phyloP scores from a whole-genome alignment of 92 coral and sea anemone species.

The Micromussa lordhowensis region DNA sequence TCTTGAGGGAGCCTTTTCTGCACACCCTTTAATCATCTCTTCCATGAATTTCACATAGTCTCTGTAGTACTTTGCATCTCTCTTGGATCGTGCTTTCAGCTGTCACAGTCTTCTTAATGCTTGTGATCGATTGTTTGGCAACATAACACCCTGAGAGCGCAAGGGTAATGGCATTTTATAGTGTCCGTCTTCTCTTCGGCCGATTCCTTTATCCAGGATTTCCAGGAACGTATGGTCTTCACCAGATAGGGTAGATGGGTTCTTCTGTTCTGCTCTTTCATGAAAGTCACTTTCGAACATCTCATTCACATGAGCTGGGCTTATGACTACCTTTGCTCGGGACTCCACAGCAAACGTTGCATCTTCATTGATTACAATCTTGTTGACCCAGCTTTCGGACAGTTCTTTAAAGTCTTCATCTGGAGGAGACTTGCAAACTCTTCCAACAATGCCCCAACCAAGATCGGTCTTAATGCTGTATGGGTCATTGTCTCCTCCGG shows the following conservation, averaged over 20 bases:
- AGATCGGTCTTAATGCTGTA: no score
- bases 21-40: no score
- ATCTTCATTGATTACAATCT: constrained; percentile 39
- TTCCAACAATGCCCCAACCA: no score
- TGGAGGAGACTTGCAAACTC: no score
- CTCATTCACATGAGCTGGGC: no score
- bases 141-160: background rate
- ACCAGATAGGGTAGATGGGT: constrained; percentile 32
- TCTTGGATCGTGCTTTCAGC: constrained; percentile 38
- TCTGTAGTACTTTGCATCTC: no score
- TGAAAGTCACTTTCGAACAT: no score
- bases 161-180: constrained; percentile 61
- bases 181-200: constrained; percentile 44
- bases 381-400: constrained; percentile 30
- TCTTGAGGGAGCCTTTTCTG: no score
- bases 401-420: no score
- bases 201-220: constrained; percentile 31
- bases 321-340: no score
- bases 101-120: constrained; percentile 50
- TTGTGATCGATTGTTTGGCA: constrained; percentile 53
- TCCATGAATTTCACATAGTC: no score
- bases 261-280: constrained; percentile 14
- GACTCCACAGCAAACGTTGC: constrained; percentile 49
- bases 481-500: constrained; percentile 60
- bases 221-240: constrained; percentile 63